Base-by-base conservation (phyloP, 2,113 vertebrate genomes). In the Leptobrachium leishanense region DNA sequence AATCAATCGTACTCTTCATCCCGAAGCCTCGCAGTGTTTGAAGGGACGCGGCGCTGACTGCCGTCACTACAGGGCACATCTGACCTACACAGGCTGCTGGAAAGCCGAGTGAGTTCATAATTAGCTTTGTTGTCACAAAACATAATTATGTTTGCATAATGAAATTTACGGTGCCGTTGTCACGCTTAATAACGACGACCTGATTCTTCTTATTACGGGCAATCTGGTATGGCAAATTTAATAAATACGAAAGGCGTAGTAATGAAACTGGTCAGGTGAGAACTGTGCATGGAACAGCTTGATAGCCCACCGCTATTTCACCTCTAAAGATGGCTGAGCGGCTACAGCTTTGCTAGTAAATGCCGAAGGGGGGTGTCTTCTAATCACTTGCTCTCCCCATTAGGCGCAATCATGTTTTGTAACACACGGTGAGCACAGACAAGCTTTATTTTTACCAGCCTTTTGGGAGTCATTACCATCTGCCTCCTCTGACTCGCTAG, bases 101-200 rank as follows among this genome's bases (percentile, higher is more conserved):
- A 62, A 81, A 64, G 63, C 63, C 71, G 59, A 74, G 70, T 53
- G 70, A 81, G 67, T 74, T 46, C 74, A 81, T 74, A 81, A 81
- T 74, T 81, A 81, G 78, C 72, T 81, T 74, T 81, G 71, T 81
- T 81, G 72, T 81, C 72, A 81, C 78, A 74, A 81, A 74, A 74
- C 72, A 74, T 81, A 81, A 81, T 81, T 81, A 74, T 81, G 71
- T 81, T 81, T 68, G 78, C 78, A 62, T 81, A 81, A 81, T 81
- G 78, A 74, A 81, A 81, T 81, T 81, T 68, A 68, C 72, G 59
- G 64, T 74, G 71, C 62, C 20, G 63, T 74, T 81, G 71, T 81
- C 78, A 68, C 78, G 46, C 74, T 81, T 81, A 81, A 74, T 81
- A 81, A 81, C 5, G 42, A 74, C 40, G 71, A 65, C 64, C 72